These are phyloP conservation scores for Lerema accius DNA, from an alignment of 1,140 invertebrate genomes.

Conservation along the genomic window DNA sequence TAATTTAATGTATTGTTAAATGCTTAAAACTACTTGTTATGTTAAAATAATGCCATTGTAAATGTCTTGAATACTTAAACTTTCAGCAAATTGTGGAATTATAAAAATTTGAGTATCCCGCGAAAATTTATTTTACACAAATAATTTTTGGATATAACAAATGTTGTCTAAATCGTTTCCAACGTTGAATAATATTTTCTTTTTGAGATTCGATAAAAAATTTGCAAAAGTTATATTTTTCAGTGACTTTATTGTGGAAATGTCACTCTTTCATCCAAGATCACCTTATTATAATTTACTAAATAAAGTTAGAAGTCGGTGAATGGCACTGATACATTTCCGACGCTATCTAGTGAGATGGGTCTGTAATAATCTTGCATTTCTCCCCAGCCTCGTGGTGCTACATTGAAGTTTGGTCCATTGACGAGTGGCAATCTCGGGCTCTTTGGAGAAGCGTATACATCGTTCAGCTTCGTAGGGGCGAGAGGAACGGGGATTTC, in stretches of 20 bases:
- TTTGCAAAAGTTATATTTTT: background rate
- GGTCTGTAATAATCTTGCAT: constrained; percentile 86
- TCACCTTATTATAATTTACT: constrained; percentile 1
- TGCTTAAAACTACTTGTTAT: constrained; percentile 7
- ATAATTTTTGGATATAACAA: background rate
- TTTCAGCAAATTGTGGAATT: constrained; percentile 1
- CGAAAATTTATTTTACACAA: background rate
- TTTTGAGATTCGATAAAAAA: background rate
- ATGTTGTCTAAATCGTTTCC: background rate
- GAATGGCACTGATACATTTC: constrained; percentile 73
- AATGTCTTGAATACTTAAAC: constrained; percentile 11
- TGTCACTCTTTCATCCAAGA: constrained; percentile 8
- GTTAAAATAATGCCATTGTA: constrained; percentile 7
- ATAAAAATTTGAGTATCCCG: background rate
- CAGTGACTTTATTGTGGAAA: constrained; percentile 11
- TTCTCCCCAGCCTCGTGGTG: constrained; percentile 90
- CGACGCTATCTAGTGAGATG: constrained; percentile 85
- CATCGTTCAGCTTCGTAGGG: constrained; percentile 76
- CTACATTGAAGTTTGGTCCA: constrained; percentile 89
- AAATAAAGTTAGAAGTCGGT: constrained; percentile 82
- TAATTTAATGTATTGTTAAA: constrained; percentile 16
- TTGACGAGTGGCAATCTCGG: constrained; percentile 65
- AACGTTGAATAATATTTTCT: background rate
- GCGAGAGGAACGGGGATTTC: constrained; percentile 75
- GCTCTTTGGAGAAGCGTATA: constrained; percentile 71